Percentiles rank a stretch among this genome's conserved stretches.
These are phyloP conservation scores for Gymnogyps californianus DNA, from an alignment of 2,113 vertebrate species.

Conservation along the genomic window DNA sequence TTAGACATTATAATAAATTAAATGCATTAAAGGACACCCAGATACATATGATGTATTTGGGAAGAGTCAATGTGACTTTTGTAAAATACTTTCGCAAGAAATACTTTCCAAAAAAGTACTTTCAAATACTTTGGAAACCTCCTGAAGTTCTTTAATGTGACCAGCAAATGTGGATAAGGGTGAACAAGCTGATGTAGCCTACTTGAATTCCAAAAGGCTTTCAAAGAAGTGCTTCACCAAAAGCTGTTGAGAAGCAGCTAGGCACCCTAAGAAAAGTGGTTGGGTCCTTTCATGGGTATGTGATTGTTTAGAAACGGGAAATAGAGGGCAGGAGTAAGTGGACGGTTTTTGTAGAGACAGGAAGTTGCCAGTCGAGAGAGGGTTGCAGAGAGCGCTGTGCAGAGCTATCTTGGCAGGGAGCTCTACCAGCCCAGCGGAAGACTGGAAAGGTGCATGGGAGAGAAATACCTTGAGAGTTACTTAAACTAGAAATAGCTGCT, in stretches of 20 bases:
- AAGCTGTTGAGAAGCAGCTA: neutral
- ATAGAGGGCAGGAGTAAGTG: neutral
- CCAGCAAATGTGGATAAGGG: neutral
- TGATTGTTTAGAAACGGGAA: neutral
- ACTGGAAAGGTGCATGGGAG: neutral
- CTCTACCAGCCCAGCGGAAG: neutral
- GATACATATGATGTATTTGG: neutral
- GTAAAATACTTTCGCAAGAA: neutral
- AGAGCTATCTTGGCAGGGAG: neutral
- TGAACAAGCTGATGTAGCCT: neutral
- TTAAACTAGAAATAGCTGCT: neutral
- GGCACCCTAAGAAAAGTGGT: neutral
- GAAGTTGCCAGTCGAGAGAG: neutral
- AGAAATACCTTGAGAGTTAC: neutral
- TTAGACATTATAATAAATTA: neutral
- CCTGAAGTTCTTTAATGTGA: neutral
- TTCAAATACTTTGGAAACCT: neutral
- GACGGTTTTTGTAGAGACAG: neutral
- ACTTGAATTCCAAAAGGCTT: neutral
- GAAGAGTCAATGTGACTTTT: neutral
- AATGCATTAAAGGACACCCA: neutral
- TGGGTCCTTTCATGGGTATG: neutral
- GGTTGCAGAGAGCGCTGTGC: accelerated
- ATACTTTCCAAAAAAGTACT: neutral
- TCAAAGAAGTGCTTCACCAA: neutral